Evolutionary conservation across 2,888 invertebrate species (phyloP).

Genomic region (Callyntrura guangdongensis): DNA sequence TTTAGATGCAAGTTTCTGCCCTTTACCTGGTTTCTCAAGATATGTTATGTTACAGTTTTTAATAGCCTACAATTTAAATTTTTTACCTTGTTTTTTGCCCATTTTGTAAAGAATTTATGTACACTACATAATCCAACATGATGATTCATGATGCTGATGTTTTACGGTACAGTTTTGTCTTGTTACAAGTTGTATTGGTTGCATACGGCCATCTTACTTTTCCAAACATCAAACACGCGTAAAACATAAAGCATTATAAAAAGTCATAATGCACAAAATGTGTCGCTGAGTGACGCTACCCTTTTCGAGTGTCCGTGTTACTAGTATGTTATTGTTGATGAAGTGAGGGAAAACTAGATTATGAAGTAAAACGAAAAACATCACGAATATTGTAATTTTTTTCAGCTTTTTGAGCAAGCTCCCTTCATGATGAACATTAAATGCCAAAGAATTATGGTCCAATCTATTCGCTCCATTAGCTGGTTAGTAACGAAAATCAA

Average conservation of each 20-base stretch:
- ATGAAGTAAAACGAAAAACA: slow-evolving; percentile 46
- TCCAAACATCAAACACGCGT: too few species aligned
- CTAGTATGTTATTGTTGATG: neutral
- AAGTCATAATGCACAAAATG: neutral
- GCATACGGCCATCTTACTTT: slow-evolving; percentile 10
- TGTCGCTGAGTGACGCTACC: neutral
- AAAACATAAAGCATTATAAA: neutral
- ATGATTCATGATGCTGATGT: neutral
- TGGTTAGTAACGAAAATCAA: neutral
- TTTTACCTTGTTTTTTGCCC: slow-evolving; percentile 42
- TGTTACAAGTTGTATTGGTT: slow-evolving; percentile 44
- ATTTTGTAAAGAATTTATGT: neutral
- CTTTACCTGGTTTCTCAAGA: slow-evolving; percentile 68
- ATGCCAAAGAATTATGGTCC: neutral
- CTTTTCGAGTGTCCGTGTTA: neutral
- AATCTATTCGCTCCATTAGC: neutral
- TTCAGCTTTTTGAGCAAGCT: slow-evolving; percentile 16
- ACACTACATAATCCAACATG: neutral
- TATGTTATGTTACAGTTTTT: slow-evolving; percentile 65
- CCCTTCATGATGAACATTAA: slow-evolving; percentile 56
- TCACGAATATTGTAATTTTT: slow-evolving; percentile 69
- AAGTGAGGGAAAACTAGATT: slow-evolving; percentile 46
- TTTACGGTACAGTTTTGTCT: slow-evolving; percentile 14
- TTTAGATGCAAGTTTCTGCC: slow-evolving; percentile 67
- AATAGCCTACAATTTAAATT: slow-evolving; percentile 57